Evolutionary conservation across 2,797 vertebrate species (phyloP), one percentile per base, ranked within the genome.

Genomic region (Hypotaenidia philippensis): DNA sequence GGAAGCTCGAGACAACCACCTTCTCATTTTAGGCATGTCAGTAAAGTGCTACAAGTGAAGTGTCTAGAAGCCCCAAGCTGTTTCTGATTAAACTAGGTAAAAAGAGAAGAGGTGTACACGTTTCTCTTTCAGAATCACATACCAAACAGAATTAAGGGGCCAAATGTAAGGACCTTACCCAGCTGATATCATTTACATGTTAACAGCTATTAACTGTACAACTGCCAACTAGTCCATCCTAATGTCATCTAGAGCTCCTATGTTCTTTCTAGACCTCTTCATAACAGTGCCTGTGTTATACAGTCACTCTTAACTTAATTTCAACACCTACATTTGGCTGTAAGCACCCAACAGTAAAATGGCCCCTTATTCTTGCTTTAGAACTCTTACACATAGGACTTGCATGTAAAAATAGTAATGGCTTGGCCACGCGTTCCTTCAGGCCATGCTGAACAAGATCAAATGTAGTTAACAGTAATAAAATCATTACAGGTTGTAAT

Each of bases 381-480:
- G 70, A 87, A 85, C 36, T 8, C 87, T 41, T 34, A 26, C 26
- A 32, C 1, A 1, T n/a, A 32, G 31, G 29, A 79, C 40, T 56
- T 27, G 4, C 13, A 44, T 21, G 18, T n/a, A 22, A 83, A 80
- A 85, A 47, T 11, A n/a, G 13, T 13, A 60, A 63, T n/a, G 13
- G 56, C 40, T 70, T 53, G 18, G 19, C 49, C 20, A 87, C 47
- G 20, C 44, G 36, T 56, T 80, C 74, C 71, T 77, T 83, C 72
- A 83, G 72, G 23, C 93, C 12, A 5, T n/a, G 36, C 40, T 78
- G 77, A 83, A 66, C 65, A 83, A 82, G 90, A 95, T 89, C 83
- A 96, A 95, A 84, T 31, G 32, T 40, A 90, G 38, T 70, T 91
- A 87, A 93, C 25, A 63, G 31, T 63, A 96, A 91, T 60, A 86